Conservation (phyloP, 1,140 invertebrate species). For the Protaetia brevitarsis region DNA sequence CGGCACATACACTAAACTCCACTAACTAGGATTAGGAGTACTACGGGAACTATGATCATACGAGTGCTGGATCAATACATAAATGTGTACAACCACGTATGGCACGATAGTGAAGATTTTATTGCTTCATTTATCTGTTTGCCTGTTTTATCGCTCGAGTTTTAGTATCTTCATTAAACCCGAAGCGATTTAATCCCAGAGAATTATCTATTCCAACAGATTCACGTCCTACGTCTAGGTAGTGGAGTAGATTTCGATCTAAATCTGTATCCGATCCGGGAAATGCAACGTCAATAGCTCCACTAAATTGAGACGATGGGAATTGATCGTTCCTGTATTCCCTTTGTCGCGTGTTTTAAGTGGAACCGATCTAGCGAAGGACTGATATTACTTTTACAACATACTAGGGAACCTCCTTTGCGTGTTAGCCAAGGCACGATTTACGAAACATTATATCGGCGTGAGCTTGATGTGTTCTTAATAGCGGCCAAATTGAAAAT, state of each 20-base stretch:
- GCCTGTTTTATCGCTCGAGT: neutral
- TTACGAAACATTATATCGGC: slow-evolving; percentile 16
- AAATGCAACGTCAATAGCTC: neutral
- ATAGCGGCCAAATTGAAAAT: slow-evolving; percentile 9
- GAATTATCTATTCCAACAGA: neutral
- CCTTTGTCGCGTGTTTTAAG: neutral
- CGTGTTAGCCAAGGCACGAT: neutral
- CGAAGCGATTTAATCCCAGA: neutral
- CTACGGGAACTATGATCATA: too few species aligned
- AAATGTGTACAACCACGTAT: too few species aligned
- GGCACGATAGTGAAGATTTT: neutral
- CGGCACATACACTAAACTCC: too few species aligned
- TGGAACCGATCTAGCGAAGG: neutral
- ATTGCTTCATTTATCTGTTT: neutral
- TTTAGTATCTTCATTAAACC: neutral
- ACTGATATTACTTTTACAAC: neutral
- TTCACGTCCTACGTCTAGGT: neutral
- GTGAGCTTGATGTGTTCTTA: slow-evolving; percentile 7
- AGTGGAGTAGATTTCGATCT: neutral
- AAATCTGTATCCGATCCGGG: neutral
- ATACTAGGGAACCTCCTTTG: neutral
- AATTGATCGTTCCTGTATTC: neutral
- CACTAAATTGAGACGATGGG: neutral
- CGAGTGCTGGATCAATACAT: too few species aligned
- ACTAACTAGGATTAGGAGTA: too few species aligned